These are phyloP conservation scores for Ambastaia sidthimunki DNA, from an alignment of 2,797 vertebrate genomes.

Conservation along the genomic window DNA sequence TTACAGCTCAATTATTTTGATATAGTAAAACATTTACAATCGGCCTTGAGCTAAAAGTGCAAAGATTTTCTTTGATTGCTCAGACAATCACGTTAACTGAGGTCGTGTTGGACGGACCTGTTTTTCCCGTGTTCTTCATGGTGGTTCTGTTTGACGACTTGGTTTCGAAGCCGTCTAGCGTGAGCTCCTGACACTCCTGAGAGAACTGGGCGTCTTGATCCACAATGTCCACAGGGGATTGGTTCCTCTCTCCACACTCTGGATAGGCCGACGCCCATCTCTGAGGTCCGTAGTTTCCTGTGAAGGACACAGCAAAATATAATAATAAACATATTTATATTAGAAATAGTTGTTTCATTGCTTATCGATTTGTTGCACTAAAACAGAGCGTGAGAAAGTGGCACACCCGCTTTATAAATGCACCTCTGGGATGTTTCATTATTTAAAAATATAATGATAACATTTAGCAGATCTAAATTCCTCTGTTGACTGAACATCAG, in stretches of 20 bases:
- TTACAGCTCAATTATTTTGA: conserved; percentile 28
- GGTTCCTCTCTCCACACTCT: conserved; percentile 88
- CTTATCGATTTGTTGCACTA: no score
- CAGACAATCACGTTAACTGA: not conserved
- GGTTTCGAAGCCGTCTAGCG: conserved; percentile 87
- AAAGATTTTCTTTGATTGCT: not conserved
- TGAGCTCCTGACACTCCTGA: conserved; percentile 89
- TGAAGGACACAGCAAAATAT: conserved; percentile 50
- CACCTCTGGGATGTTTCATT: not conserved
- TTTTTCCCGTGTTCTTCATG: conserved; percentile 99
- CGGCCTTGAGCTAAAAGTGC: not conserved
- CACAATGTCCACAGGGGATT: conserved; percentile 93
- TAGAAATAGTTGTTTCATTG: not conserved
- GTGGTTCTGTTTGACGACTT: conserved; percentile 98
- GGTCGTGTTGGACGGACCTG: conserved; percentile 76
- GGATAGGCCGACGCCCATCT: conserved; percentile 87
- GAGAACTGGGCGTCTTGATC: conserved; percentile 84
- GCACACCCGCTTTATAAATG: not conserved
- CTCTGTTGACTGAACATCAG: conserved; percentile 18
- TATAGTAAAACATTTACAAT: conserved; percentile 21
- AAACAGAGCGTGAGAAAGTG: no score
- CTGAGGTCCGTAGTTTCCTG: conserved; percentile 90
- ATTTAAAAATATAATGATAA: not conserved
- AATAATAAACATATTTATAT: not conserved
- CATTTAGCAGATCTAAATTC: conserved; percentile 20